Evolutionary conservation across 2,113 vertebrate species (phyloP).

Genomic region (Cyprinodon brontotheroides): DNA sequence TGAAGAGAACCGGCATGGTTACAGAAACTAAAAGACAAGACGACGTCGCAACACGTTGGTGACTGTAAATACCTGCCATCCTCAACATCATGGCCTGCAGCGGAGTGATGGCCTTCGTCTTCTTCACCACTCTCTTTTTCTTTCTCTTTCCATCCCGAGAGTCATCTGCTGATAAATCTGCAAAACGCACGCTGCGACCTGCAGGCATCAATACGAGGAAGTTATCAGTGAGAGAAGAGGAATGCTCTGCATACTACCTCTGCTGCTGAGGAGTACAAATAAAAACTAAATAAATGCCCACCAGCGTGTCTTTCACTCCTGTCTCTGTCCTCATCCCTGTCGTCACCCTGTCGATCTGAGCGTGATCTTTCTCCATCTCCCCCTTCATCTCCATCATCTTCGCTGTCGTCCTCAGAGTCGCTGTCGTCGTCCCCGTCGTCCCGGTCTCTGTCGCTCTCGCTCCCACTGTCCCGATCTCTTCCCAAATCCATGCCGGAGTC

Average conservation of each 20-base stretch:
- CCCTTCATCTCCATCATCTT: constrained; percentile 82
- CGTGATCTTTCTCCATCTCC: constrained; percentile 59
- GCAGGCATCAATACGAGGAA: background rate
- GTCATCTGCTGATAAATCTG: constrained; percentile 83
- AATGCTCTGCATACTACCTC: background rate
- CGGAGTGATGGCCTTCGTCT: constrained; percentile 93
- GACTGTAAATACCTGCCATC: constrained; percentile 83
- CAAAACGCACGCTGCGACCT: constrained; percentile 92
- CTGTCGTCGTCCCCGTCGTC: constrained; percentile 84
- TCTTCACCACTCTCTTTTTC: constrained; percentile 90
- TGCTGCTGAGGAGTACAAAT: background rate
- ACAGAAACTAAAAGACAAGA: background rate
- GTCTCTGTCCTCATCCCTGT: constrained; percentile 60
- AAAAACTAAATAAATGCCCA: constrained; percentile 27
- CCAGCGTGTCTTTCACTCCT: constrained; percentile 58
- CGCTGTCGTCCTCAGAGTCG: constrained; percentile 88
- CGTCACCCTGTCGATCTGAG: constrained; percentile 59
- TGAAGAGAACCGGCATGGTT: constrained; percentile 54
- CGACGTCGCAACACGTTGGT: background rate
- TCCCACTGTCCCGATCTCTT: constrained; percentile 86
- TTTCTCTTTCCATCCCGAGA: constrained; percentile 79
- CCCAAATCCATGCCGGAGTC: constrained; percentile 82
- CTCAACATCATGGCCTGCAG: constrained; percentile 98
- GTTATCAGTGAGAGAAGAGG: background rate
- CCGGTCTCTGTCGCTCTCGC: constrained; percentile 88